phyloP scores from a whole-genome alignment of 2,888 invertebrate species.

The Eristalis arbustorum region DNA sequence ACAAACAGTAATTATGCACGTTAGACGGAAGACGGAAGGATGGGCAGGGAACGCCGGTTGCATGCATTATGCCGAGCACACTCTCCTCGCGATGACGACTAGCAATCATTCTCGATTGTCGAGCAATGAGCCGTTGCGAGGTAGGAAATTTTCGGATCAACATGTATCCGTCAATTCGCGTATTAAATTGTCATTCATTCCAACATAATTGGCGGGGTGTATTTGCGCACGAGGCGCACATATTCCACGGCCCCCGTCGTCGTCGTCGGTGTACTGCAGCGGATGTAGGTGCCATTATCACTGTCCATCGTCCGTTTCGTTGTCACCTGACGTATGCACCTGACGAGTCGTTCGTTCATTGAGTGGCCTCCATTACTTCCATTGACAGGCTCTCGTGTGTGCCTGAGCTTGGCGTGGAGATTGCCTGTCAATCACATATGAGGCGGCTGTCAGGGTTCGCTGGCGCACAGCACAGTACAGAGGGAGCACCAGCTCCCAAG shows the following conservation, averaged over 20 bases:
- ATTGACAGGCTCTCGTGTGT: neutral
- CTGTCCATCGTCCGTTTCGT: constrained; percentile 21
- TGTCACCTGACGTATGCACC: constrained; percentile 38
- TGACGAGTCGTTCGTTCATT: constrained; percentile 9
- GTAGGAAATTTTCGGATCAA: constrained; percentile 27
- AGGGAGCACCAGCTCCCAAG: neutral
- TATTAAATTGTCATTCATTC: constrained; percentile 58
- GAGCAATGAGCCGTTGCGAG: neutral
- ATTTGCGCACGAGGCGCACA: neutral
- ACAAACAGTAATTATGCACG: constrained; percentile 43
- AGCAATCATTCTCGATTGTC: constrained; percentile 34
- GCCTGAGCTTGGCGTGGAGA: neutral
- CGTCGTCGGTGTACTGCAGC: neutral
- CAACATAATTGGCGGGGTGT: constrained; percentile 27
- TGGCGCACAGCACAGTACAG: neutral
- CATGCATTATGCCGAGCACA: constrained; percentile 30
- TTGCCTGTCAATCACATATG: constrained; percentile 28
- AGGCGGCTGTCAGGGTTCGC: neutral
- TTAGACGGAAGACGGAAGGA: constrained; percentile 9
- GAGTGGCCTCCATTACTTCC: constrained; percentile 11
- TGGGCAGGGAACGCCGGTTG: neutral
- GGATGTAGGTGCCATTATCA: constrained; percentile 55
- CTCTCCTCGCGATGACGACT: constrained; percentile 47
- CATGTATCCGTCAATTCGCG: constrained; percentile 35
- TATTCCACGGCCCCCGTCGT: neutral